Percentiles rank a stretch among this genome's conserved stretches.
Conservation (phyloP, 2,888 invertebrate species). For the Rhamphomyia laevipes region DNA sequence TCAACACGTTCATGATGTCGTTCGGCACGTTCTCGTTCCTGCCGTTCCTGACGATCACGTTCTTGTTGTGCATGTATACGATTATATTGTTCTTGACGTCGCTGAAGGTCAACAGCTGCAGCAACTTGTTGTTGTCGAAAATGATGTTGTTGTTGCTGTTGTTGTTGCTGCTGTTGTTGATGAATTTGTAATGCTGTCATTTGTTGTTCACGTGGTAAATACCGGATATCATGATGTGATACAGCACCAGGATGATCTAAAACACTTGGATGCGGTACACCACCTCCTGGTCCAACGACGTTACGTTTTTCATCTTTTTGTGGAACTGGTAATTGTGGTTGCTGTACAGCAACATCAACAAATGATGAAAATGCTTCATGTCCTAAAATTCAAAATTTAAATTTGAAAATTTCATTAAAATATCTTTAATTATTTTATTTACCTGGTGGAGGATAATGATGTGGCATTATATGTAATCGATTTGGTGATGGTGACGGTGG, state of each 20-base stretch:
- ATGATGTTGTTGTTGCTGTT: constrained; percentile 24
- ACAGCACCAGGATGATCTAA: constrained; percentile 11
- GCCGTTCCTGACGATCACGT: constrained; percentile 30
- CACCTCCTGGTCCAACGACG: constrained; percentile 18
- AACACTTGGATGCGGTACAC: constrained; percentile 20
- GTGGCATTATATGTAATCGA: constrained; percentile 38
- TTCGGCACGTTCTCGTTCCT: constrained; percentile 28
- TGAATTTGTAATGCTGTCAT: constrained; percentile 35
- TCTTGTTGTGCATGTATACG: constrained; percentile 31
- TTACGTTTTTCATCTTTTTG: constrained; percentile 37
- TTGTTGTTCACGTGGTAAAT: constrained; percentile 42
- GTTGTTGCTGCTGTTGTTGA: constrained; percentile 30
- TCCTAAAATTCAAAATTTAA: constrained; percentile 36
- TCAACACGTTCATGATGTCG: constrained; percentile 28
- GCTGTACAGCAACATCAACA: constrained; percentile 85
- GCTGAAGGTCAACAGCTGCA: constrained; percentile 24
- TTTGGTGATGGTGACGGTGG: constrained; percentile 41
- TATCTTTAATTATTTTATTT: constrained; percentile 16
- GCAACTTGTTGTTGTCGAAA: constrained; percentile 25
- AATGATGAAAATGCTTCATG: constrained; percentile 80
- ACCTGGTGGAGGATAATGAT: constrained; percentile 41
- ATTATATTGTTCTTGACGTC: constrained; percentile 25
- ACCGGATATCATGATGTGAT: constrained; percentile 34
- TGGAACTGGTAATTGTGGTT: constrained; percentile 78
- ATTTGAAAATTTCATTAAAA: neutral